Percentiles rank a stretch among this genome's conserved stretches.
These are phyloP conservation scores for Eupithecia abbreviata DNA, from an alignment of 2,888 invertebrate genomes.

Conservation along the genomic window DNA sequence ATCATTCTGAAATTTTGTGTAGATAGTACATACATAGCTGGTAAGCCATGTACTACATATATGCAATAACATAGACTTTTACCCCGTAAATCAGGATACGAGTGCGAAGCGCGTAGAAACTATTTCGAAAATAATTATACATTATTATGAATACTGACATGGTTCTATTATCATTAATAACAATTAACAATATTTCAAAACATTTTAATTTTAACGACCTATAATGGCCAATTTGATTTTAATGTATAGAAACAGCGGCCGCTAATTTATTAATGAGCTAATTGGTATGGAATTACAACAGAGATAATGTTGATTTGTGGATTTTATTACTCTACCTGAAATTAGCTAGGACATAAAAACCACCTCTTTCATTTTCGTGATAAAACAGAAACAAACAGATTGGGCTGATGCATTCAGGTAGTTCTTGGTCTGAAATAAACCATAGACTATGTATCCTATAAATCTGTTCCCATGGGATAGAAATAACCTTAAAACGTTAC, in stretches of 20 bases:
- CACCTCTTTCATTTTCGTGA: not conserved
- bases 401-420: too few relatives aligned
- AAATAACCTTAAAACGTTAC: too few relatives aligned
- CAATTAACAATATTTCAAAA: not conserved
- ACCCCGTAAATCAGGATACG: too few relatives aligned
- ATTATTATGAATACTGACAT: not conserved
- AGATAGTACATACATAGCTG: too few relatives aligned
- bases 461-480: too few relatives aligned
- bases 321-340: conserved; percentile 5
- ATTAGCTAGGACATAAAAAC: not conserved
- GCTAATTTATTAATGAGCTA: conserved; percentile 10
- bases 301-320: conserved; percentile 25
- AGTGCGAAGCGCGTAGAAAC: too few relatives aligned
- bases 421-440: too few relatives aligned
- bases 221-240: not conserved
- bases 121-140: too few relatives aligned
- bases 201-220: not conserved
- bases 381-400: not conserved
- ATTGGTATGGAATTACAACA: not conserved
- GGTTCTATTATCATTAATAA: not conserved
- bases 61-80: too few relatives aligned
- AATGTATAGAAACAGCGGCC: conserved; percentile 4
- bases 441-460: too few relatives aligned
- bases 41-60: too few relatives aligned
- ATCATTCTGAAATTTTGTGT: too few relatives aligned